Evolutionary conservation across 2,888 invertebrate species (phyloP).

Genomic region (Oscheius sp.): DNA sequence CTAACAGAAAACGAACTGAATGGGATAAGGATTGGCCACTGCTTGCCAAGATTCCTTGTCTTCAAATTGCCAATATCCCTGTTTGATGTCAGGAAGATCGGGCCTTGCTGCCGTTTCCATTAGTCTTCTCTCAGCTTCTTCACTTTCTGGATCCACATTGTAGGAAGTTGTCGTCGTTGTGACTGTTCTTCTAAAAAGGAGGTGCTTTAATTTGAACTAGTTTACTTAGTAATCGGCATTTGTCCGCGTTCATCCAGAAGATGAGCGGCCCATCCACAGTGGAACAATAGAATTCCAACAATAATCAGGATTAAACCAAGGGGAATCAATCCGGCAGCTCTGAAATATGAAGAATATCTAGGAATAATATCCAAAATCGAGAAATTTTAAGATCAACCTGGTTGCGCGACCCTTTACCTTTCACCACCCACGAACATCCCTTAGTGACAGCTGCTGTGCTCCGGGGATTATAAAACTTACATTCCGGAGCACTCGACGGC

Average conservation of each 20-base stretch:
- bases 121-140: conserved; percentile 60
- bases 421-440: conserved; percentile 19
- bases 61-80: conserved; percentile 73
- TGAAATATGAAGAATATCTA: conserved; percentile 29
- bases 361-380: too few species aligned
- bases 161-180: conserved; percentile 62
- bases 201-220: not conserved
- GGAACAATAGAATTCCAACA: conserved; percentile 71
- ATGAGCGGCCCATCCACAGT: conserved; percentile 73
- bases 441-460: conserved; percentile 4
- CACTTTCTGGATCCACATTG: conserved; percentile 52
- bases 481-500: conserved; percentile 69
- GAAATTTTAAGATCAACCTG: too few species aligned
- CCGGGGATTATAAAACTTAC: conserved; percentile 49
- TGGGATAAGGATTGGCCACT: conserved; percentile 72
- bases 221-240: conserved; percentile 62
- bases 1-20: conserved; percentile 63
- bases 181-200: conserved; percentile 44
- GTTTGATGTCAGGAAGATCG: conserved; percentile 52
- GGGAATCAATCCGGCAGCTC: conserved; percentile 67
- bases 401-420: not conserved
- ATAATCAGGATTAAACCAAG: conserved; percentile 71
- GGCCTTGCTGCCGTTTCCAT: conserved; percentile 54
- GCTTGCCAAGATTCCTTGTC: conserved; percentile 71
- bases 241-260: conserved; percentile 69